Evolutionary conservation across 2,113 vertebrate species (phyloP).

Genomic region (Manacus vitellinus): DNA sequence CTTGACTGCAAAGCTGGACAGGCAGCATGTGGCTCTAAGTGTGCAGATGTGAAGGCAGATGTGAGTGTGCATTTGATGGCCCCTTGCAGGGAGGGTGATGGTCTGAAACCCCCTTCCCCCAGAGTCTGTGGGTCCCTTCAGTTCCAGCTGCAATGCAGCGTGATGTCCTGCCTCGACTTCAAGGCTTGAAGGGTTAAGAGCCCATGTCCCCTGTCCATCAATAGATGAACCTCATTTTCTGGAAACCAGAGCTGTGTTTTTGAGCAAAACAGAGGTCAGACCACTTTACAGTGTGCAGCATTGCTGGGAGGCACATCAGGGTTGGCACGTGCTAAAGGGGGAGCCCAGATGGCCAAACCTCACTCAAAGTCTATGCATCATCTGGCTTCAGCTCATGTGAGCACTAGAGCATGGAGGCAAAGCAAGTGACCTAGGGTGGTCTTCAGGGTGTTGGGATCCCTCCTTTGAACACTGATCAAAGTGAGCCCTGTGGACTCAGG

Average conservation of each 20-base stretch:
- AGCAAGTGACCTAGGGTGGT: background rate
- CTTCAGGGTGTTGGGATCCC: rapidly evolving
- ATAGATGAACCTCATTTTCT: background rate
- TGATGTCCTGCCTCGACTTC: rapidly evolving
- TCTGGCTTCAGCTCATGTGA: background rate
- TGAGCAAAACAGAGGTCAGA: background rate
- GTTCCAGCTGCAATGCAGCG: rapidly evolving
- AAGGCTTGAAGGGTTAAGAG: background rate
- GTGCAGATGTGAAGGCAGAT: background rate
- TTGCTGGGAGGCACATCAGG: rapidly evolving
- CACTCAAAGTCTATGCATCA: rapidly evolving
- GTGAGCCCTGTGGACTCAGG: rapidly evolving
- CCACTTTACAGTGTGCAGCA: background rate
- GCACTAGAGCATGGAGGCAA: rapidly evolving
- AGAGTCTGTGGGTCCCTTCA: background rate
- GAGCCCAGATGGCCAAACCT: background rate
- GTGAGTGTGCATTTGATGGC: background rate
- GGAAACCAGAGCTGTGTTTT: background rate
- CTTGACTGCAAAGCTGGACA: background rate
- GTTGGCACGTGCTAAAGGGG: rapidly evolving
- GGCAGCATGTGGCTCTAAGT: rapidly evolving
- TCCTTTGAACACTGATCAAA: background rate
- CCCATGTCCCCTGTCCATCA: background rate
- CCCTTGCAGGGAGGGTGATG: background rate
- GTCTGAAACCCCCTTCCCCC: background rate